These are phyloP conservation scores for Chaetoderma sp. DNA, from an alignment of 2,888 invertebrate genomes.

Conservation along the genomic window DNA sequence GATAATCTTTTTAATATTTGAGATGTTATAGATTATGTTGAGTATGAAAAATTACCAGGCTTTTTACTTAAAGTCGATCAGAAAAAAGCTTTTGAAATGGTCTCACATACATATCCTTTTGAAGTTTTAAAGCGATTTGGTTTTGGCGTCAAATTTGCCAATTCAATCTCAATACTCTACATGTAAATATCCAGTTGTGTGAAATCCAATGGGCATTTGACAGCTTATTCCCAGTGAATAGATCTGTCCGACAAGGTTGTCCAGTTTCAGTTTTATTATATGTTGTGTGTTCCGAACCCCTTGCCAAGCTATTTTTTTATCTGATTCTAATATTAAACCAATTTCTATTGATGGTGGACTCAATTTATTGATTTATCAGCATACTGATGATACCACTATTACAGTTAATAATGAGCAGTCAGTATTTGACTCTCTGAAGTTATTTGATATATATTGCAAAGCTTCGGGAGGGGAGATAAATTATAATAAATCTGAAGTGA, in stretches of 20 bases:
- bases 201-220: background rate
- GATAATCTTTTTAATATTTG: slow-evolving; percentile 37
- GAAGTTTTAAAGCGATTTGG: slow-evolving; percentile 33
- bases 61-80: slow-evolving; percentile 39
- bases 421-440: background rate
- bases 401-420: background rate
- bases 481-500: background rate
- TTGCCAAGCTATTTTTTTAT: background rate
- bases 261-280: background rate
- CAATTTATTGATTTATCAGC: background rate
- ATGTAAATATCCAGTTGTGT: background rate
- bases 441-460: slow-evolving; percentile 11
- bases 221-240: background rate
- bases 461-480: slow-evolving; percentile 30
- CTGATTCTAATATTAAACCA: slow-evolving; percentile 12
- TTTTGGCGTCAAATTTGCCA: slow-evolving; percentile 35
- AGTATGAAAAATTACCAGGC: slow-evolving; percentile 29
- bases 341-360: slow-evolving; percentile 6
- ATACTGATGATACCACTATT: slow-evolving; percentile 15
- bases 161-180: slow-evolving; percentile 39
- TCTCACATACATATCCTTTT: slow-evolving; percentile 37
- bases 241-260: background rate
- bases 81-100: slow-evolving; percentile 43
- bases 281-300: background rate
- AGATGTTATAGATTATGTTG: slow-evolving; percentile 36